These are phyloP conservation scores for Progne subis DNA, from an alignment of 2,113 vertebrate genomes.

Conservation along the genomic window DNA sequence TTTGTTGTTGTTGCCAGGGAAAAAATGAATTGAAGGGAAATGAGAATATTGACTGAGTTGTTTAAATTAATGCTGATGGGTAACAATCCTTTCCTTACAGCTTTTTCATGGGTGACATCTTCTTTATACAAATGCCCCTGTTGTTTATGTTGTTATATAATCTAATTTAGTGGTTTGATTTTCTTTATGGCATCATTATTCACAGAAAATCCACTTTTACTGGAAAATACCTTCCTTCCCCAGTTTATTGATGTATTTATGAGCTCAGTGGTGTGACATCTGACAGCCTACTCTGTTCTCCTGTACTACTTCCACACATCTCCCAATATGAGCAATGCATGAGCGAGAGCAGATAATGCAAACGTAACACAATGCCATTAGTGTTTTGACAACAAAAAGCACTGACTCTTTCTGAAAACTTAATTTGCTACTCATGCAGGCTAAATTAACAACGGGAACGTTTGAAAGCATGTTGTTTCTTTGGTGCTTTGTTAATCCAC, in stretches of 20 bases:
- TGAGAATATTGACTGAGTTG: background rate
- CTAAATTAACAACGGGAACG: background rate
- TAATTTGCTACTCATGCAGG: background rate
- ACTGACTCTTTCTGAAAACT: background rate
- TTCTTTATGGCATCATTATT: slow-evolving; percentile 2
- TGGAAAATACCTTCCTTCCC: slow-evolving; percentile 43
- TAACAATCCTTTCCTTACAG: slow-evolving; percentile 6
- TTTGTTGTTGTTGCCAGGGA: background rate
- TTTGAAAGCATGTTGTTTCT: background rate
- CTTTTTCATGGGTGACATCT: background rate
- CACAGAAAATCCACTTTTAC: slow-evolving; percentile 36
- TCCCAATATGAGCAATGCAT: background rate
- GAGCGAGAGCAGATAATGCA: background rate
- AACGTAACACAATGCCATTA: background rate
- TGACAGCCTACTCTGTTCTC: background rate
- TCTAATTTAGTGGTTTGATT: background rate
- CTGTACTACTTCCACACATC: background rate
- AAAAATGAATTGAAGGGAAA: slow-evolving; percentile 18
- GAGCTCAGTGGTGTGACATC: background rate
- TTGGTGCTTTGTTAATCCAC: background rate
- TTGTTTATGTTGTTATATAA: slow-evolving; percentile 31
- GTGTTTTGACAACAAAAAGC: background rate
- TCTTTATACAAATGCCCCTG: background rate
- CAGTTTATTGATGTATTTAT: background rate
- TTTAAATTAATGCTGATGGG: slow-evolving; percentile 32